Evolutionary conservation across 2,888 invertebrate species (phyloP).

Genomic region (Eupithecia subumbrata): DNA sequence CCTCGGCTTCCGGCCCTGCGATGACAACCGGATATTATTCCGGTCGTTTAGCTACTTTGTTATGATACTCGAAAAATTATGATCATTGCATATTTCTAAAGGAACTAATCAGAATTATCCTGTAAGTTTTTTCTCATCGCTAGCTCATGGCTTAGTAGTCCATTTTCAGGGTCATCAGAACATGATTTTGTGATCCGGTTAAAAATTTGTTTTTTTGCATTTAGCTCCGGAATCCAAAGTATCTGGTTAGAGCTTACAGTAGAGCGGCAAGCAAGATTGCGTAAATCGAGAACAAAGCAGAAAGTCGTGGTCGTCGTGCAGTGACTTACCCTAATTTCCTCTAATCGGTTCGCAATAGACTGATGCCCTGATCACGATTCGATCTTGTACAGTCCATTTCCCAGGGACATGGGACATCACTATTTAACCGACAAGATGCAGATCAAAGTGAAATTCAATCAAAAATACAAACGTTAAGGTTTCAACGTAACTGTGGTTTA

Average conservation of each 20-base stretch:
- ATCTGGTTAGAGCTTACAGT: background rate
- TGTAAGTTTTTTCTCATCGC: background rate
- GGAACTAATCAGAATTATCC: background rate
- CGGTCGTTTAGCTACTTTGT: constrained; percentile 45
- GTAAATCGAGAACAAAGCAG: constrained; percentile 49
- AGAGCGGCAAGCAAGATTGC: constrained; percentile 33
- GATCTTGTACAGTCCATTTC: constrained; percentile 45
- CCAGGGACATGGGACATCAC: constrained; percentile 15
- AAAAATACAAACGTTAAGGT: background rate
- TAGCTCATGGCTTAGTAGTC: too few relatives aligned
- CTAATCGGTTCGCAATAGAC: constrained; percentile 54
- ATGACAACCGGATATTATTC: constrained; percentile 60
- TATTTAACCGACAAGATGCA: background rate
- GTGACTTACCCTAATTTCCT: constrained; percentile 53
- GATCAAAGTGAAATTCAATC: constrained; percentile 14
- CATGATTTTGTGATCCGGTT: background rate
- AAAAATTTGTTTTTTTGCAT: background rate
- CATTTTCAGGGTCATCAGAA: background rate
- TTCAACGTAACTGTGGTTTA: constrained; percentile 6
- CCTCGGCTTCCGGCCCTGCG: constrained; percentile 62
- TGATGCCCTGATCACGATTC: constrained; percentile 57
- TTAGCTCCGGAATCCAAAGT: background rate
- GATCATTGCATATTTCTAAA: background rate
- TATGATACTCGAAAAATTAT: constrained; percentile 21
- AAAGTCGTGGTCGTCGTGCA: constrained; percentile 60